A percentile compares a stretch with the other conserved stretches of the same genome.
Conservation (phyloP, 2,113 vertebrate genomes). For the Macrotus californicus region DNA sequence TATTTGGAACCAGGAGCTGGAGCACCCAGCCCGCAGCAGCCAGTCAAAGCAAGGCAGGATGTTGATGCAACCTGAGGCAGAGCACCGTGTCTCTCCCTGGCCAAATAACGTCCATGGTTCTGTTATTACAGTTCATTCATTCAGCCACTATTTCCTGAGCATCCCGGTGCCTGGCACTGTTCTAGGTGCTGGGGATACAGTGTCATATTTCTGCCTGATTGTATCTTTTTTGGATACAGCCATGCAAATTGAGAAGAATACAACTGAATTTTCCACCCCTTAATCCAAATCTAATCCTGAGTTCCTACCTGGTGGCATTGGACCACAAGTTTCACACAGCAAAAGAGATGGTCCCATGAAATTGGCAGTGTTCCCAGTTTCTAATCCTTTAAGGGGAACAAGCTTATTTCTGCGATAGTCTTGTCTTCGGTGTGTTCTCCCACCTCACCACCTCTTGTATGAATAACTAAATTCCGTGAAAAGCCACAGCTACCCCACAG, state of each 20-base stretch:
- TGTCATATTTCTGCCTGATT: neutral
- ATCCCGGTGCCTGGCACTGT: neutral
- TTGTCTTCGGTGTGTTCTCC: neutral
- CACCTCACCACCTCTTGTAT: neutral
- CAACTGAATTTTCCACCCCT: neutral
- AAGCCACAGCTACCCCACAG: conserved; percentile 24
- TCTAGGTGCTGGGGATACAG: neutral
- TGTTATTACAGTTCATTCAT: neutral
- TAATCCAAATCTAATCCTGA: conserved; percentile 13
- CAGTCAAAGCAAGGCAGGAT: neutral
- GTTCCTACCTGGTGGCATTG: neutral
- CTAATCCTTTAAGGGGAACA: neutral
- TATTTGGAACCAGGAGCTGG: neutral
- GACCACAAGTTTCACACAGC: conserved; percentile 28
- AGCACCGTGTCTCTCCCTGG: neutral
- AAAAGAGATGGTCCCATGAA: conserved; percentile 20
- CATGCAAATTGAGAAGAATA: conserved; percentile 12
- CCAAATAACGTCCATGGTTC: neutral
- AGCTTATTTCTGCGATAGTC: neutral
- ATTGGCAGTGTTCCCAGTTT: neutral
- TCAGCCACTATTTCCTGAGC: neutral
- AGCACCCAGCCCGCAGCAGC: neutral
- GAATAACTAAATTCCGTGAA: conserved; percentile 52
- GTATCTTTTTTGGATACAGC: neutral
- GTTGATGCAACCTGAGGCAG: neutral